phyloP scores from a whole-genome alignment of 2,797 vertebrate species.

The Helicolenus hilgendorfi region DNA sequence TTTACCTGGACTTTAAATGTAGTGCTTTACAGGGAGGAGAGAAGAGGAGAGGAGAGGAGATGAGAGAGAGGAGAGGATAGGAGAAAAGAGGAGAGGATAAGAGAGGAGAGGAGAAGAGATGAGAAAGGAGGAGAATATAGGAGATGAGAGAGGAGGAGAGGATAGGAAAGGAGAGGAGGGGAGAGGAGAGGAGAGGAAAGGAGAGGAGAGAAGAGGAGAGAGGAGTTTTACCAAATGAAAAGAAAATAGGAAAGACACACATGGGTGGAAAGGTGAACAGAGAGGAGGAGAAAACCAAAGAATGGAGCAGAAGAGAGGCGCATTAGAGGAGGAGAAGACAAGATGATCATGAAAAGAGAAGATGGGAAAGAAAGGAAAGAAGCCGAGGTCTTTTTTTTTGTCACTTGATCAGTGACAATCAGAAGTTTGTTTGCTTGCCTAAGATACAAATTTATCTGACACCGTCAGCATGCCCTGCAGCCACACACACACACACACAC shows the following conservation, averaged over 20 bases:
- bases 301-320: background rate
- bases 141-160: no score
- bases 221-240: background rate
- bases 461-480: conserved; percentile 61
- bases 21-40: background rate
- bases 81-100: no score
- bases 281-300: background rate
- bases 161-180: no score
- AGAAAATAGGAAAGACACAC: background rate
- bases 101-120: no score
- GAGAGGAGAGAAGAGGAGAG: background rate
- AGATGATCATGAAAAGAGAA: conserved; percentile 19
- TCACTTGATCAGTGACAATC: conserved; percentile 69
- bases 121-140: no score
- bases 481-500: conserved; percentile 9
- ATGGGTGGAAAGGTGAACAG: conserved; percentile 26
- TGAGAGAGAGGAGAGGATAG: no score
- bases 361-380: background rate
- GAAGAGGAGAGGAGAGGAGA: no score
- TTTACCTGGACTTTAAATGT: conserved; percentile 4
- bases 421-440: conserved; percentile 71
- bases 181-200: background rate
- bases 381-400: conserved; percentile 2
- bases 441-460: conserved; percentile 73
- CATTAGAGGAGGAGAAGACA: background rate